Conservation (phyloP, 2,888 invertebrate species). For the Dynastes maya region DNA sequence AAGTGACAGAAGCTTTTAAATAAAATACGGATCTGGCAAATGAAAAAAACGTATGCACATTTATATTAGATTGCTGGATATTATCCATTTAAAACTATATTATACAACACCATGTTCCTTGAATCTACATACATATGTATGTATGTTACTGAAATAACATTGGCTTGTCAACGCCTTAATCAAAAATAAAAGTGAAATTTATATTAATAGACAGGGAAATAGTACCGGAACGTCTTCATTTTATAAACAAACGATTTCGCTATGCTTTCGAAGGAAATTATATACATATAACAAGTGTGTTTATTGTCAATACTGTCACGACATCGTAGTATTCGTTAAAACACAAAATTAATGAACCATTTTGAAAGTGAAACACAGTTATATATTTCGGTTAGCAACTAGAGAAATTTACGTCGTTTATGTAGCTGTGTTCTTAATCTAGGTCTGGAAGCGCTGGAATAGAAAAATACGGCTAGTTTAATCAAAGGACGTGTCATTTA, state of each 20-base stretch:
- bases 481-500: no score
- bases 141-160: no score
- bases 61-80: no score
- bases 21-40: no score
- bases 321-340: slow-evolving; percentile 24
- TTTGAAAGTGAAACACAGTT: slow-evolving; percentile 30
- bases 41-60: no score
- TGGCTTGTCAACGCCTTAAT: background rate
- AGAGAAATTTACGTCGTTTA: background rate
- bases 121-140: no score
- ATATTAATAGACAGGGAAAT: background rate
- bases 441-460: no score
- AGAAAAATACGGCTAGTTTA: no score
- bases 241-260: background rate
- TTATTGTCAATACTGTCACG: slow-evolving; percentile 28
- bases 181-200: slow-evolving; percentile 4
- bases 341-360: slow-evolving; percentile 32
- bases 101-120: no score
- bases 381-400: slow-evolving; percentile 14
- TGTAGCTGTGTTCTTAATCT: no score
- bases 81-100: no score
- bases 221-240: background rate
- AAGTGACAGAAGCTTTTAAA: no score
- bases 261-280: slow-evolving; percentile 32
- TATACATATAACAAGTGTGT: slow-evolving; percentile 9